phyloP scores from a whole-genome alignment of 2,888 invertebrate species.

The Melieria picta region DNA sequence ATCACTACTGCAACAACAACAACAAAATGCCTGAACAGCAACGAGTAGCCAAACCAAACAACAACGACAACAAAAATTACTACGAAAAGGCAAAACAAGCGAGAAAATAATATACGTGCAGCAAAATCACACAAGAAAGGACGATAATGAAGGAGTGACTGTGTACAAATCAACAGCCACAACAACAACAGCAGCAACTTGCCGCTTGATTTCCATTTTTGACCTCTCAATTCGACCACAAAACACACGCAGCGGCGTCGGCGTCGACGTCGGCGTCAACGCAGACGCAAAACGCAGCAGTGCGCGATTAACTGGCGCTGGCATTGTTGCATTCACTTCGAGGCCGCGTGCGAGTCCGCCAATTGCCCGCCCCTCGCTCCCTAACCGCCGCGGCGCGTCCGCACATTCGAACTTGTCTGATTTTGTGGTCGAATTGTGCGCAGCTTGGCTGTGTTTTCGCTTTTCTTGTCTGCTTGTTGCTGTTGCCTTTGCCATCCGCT shows the following conservation, averaged over 20 bases:
- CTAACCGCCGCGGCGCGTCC: not conserved
- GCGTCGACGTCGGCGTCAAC: not conserved
- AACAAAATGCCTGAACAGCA: no score
- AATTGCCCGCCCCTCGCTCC: not conserved
- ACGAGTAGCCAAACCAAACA: no score
- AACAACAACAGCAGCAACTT: conserved; percentile 45
- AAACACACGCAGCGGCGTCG: conserved; percentile 25
- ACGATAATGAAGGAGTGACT: conserved; percentile 44
- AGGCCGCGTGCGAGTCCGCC: conserved; percentile 13
- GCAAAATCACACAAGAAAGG: conserved; percentile 34
- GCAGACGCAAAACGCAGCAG: no score
- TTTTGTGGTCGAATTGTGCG: conserved; percentile 10
- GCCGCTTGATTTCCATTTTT: conserved; percentile 57
- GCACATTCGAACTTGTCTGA: not conserved
- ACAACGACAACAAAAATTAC: no score
- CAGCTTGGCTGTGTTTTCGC: not conserved
- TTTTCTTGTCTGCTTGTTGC: conserved; percentile 23
- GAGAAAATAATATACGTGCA: not conserved
- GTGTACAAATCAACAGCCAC: conserved; percentile 17
- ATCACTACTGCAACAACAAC: conserved; percentile 45
- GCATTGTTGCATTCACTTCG: not conserved
- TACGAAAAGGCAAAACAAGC: conserved; percentile 12
- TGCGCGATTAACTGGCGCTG: not conserved
- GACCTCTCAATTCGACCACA: conserved; percentile 56
- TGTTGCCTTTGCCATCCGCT: conserved; percentile 26